Conservation (phyloP, 2,113 vertebrate genomes). For the Trichechus manatus region DNA sequence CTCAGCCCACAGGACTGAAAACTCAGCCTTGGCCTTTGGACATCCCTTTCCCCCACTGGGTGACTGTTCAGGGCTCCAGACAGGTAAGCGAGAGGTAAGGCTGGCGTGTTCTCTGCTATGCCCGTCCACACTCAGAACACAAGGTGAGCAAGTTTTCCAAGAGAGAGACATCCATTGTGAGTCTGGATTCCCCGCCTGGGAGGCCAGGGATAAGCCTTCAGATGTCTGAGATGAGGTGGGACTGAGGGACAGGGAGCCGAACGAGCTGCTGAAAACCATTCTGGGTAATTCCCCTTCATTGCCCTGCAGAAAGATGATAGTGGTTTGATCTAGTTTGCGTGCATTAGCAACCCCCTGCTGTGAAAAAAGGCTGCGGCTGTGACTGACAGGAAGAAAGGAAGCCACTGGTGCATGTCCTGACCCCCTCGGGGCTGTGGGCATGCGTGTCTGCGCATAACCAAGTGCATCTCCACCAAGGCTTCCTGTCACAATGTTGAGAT, state of each 20-base stretch:
- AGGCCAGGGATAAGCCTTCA: not conserved
- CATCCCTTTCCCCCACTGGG: not conserved
- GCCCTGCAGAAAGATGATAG: not conserved
- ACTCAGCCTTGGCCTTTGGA: not conserved
- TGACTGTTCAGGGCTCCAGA: not conserved
- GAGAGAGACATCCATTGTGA: not conserved
- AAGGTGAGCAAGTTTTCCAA: fast-evolving
- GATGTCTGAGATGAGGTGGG: not conserved
- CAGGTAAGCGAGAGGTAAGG: not conserved
- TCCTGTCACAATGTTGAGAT: constrained; percentile 5
- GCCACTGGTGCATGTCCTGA: not conserved
- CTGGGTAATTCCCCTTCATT: not conserved
- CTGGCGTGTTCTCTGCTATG: not conserved
- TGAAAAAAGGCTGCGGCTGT: not conserved
- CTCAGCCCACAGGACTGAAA: not conserved
- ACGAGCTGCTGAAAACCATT: not conserved
- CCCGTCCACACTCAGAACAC: not conserved
- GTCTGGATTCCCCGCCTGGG: not conserved
- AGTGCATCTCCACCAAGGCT: not conserved
- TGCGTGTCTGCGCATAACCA: not conserved
- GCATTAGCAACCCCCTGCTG: not conserved
- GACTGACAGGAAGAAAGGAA: not conserved
- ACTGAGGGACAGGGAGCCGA: too few relatives aligned
- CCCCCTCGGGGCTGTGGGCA: not conserved
- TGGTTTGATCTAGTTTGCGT: not conserved